phyloP scores from a whole-genome alignment of 2,888 invertebrate species.

The Gortyna flavago region DNA sequence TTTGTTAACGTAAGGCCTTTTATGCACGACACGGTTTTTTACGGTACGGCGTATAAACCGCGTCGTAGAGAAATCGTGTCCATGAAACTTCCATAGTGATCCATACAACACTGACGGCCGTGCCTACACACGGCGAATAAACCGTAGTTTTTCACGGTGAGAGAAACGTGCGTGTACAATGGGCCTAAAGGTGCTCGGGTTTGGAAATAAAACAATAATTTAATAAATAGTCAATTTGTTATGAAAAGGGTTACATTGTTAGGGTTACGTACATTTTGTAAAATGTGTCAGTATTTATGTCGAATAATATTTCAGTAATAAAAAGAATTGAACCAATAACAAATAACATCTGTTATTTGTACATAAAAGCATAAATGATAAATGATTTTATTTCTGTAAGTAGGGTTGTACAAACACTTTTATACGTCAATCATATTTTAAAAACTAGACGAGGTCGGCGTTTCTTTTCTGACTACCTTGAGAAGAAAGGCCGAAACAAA shows the following conservation, averaged over 20 bases:
- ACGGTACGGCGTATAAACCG: neutral
- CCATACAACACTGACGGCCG: neutral
- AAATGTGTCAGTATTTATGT: neutral
- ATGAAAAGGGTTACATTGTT: neutral
- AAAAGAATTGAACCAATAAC: conserved; percentile 1
- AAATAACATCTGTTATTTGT: conserved; percentile 1
- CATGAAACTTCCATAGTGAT: neutral
- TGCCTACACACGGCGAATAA: neutral
- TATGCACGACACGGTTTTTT: neutral
- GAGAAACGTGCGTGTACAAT: neutral
- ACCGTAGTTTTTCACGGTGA: neutral
- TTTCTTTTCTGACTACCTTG: neutral
- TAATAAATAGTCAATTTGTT: neutral
- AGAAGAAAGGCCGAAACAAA: no score
- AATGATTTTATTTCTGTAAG: neutral
- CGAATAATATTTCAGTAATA: neutral
- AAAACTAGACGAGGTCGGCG: neutral
- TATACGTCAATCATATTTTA: neutral
- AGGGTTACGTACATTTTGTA: neutral
- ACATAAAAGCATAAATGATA: conserved; percentile 5
- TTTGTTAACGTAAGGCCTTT: neutral
- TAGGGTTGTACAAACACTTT: neutral
- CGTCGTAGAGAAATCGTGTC: neutral
- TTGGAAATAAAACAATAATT: neutral
- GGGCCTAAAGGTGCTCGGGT: neutral